Evolutionary conservation across 2,113 vertebrate genomes (phyloP).

Genomic region (Sisor rabdophorus): DNA sequence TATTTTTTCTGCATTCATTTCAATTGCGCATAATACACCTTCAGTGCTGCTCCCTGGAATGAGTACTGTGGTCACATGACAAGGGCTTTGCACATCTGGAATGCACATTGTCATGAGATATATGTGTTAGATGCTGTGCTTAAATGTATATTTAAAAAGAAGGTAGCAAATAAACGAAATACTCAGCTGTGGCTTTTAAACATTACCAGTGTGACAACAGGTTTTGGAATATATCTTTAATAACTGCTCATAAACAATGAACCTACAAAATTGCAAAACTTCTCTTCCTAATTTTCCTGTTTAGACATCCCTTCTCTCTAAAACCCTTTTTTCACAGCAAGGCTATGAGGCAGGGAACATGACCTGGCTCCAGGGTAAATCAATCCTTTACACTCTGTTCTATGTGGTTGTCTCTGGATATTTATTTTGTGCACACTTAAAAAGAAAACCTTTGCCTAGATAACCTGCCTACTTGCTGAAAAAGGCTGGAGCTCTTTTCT

Average conservation of each 20-base stretch:
- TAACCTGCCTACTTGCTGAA: slow-evolving; percentile 60
- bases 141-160: slow-evolving; percentile 65
- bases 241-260: not conserved
- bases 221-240: not conserved
- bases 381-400: slow-evolving; percentile 28
- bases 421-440: slow-evolving; percentile 77
- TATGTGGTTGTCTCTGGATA: slow-evolving; percentile 50
- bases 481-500: slow-evolving; percentile 42
- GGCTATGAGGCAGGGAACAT: slow-evolving; percentile 65
- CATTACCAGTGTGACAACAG: not conserved
- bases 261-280: slow-evolving; percentile 27
- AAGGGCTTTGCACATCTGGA: slow-evolving; percentile 66
- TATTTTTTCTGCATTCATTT: not conserved
- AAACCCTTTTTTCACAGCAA: slow-evolving; percentile 69
- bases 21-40: not conserved
- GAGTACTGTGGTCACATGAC: not conserved
- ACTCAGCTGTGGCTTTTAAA: slow-evolving; percentile 57
- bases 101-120: slow-evolving; percentile 65
- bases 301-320: slow-evolving; percentile 60
- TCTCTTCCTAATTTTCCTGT: slow-evolving; percentile 50
- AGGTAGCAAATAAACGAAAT: slow-evolving; percentile 59
- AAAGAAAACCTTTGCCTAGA: slow-evolving; percentile 54
- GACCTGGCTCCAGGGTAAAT: slow-evolving; percentile 65
- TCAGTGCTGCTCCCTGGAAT: slow-evolving; percentile 63
- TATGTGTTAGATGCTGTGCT: slow-evolving; percentile 60